These are phyloP conservation scores for Charina bottae DNA, from an alignment of 2,113 vertebrate species.

Conservation along the genomic window DNA sequence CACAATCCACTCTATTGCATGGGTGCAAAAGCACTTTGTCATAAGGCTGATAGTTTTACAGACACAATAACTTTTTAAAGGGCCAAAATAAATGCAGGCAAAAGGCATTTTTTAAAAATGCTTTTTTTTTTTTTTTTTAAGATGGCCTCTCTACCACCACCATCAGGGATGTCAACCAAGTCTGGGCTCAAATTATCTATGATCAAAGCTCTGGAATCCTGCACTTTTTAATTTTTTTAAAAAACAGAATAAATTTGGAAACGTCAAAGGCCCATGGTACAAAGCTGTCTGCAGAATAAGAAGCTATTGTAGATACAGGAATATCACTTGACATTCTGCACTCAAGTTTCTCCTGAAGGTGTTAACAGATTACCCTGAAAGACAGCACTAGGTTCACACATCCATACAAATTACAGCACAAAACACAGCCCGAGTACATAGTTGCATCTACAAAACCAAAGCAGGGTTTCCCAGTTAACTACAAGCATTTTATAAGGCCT, in stretches of 20 bases:
- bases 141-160: not conserved
- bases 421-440: too few species aligned
- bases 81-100: constrained; percentile 17
- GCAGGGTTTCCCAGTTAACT: too few species aligned
- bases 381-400: not conserved
- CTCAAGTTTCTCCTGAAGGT: not conserved
- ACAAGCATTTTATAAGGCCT: not conserved
- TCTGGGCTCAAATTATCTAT: too few species aligned
- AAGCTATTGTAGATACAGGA: not conserved
- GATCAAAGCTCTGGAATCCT: not conserved
- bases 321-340: too few species aligned
- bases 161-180: not conserved
- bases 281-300: not conserved
- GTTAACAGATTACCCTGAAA: not conserved
- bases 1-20: constrained; percentile 58
- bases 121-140: not conserved
- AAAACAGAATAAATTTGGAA: not conserved
- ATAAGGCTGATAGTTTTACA: constrained; percentile 3
- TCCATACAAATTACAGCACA: too few species aligned
- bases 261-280: not conserved
- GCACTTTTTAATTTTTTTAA: not conserved
- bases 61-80: constrained; percentile 7
- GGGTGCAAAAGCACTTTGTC: constrained; percentile 31
- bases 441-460: too few species aligned
- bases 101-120: not conserved